Percentiles rank a stretch among this genome's conserved stretches.
Evolutionary conservation across 2,888 invertebrate genomes (phyloP).

Genomic region (Onthophagus sagittarius): DNA sequence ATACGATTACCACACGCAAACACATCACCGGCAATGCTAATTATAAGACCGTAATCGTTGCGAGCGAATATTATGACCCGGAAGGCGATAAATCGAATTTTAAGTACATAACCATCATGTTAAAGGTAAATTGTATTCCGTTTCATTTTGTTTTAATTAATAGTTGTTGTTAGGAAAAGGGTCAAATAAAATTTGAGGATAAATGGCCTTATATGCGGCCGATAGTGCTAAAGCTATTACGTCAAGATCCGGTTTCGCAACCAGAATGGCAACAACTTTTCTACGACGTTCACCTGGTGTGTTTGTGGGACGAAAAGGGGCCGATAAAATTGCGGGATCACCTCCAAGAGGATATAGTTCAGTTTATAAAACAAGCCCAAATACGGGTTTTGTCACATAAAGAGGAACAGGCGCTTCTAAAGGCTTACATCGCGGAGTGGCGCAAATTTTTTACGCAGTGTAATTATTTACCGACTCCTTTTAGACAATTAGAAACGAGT

Average conservation of each 20-base stretch:
- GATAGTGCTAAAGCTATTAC: constrained; percentile 86
- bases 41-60: neutral
- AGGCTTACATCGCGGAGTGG: constrained; percentile 98
- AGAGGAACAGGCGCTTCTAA: constrained; percentile 92
- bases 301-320: constrained; percentile 96
- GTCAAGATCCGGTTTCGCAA: constrained; percentile 91
- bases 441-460: constrained; percentile 97
- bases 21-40: neutral
- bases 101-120: neutral
- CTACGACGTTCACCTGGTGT: constrained; percentile 92
- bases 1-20: neutral
- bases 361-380: constrained; percentile 92
- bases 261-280: constrained; percentile 98
- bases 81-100: neutral
- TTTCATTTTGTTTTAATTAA: neutral
- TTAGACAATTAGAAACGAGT: constrained; percentile 84
- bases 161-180: constrained; percentile 60
- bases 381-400: constrained; percentile 83
- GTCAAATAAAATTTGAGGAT: constrained; percentile 85
- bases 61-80: neutral
- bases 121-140: neutral
- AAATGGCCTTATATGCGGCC: constrained; percentile 96
- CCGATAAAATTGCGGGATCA: constrained; percentile 84
- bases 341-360: constrained; percentile 86
- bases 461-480: constrained; percentile 93